A percentile compares a stretch with the other conserved stretches of the same genome.
phyloP scores from a whole-genome alignment of 1,140 invertebrate species.

The Coenobita brevimanus region DNA sequence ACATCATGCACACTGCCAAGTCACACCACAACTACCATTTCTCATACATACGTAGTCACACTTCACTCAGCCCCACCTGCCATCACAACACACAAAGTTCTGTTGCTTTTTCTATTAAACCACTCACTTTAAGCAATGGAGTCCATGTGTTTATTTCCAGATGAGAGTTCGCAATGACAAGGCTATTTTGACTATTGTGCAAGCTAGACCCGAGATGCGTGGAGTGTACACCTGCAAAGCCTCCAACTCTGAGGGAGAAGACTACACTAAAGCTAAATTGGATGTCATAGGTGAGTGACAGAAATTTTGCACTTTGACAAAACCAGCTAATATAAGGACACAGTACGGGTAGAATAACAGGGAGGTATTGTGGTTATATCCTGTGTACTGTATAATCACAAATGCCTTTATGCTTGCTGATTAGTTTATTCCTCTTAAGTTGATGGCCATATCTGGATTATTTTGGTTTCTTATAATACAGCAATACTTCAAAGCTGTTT shows the following conservation, averaged over 20 bases:
- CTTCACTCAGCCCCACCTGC: too few relatives aligned
- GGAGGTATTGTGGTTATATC: too few relatives aligned
- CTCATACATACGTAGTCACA: too few relatives aligned
- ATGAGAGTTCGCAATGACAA: slow-evolving; percentile 84
- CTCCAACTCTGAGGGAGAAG: slow-evolving; percentile 85
- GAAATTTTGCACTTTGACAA: not conserved
- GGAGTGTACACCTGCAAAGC: slow-evolving; percentile 92
- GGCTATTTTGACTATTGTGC: slow-evolving; percentile 82
- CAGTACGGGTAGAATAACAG: too few relatives aligned
- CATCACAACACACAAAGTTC: too few relatives aligned
- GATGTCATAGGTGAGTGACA: slow-evolving; percentile 78
- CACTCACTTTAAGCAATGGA: too few relatives aligned
- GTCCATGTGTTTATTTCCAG: too few relatives aligned
- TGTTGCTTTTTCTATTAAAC: too few relatives aligned
- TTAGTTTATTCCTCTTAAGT: not conserved
- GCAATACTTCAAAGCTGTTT: not conserved
- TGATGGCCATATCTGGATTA: not conserved
- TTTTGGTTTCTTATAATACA: slow-evolving; percentile 17
- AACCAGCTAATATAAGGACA: too few relatives aligned
- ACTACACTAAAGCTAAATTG: slow-evolving; percentile 85
- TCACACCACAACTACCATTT: too few relatives aligned
- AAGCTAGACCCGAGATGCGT: slow-evolving; percentile 81
- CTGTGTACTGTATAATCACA: too few relatives aligned
- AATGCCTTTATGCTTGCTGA: not conserved
- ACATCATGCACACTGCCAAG: too few relatives aligned